Evolutionary conservation across 2,113 vertebrate genomes (phyloP).

Genomic region (Thalassarche chlororhynchos): DNA sequence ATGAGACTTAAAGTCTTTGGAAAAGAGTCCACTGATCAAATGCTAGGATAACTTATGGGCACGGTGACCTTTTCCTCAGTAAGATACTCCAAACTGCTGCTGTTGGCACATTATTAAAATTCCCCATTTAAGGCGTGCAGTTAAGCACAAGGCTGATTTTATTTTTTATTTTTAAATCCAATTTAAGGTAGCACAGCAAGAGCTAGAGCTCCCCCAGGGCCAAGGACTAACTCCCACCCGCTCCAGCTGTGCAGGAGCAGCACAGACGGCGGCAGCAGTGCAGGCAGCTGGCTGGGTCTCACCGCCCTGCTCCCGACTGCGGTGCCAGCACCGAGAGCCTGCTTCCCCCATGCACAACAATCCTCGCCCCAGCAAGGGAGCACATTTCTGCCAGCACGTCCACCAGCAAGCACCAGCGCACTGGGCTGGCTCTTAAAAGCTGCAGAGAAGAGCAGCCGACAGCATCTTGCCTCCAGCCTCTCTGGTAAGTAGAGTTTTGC

Average conservation of each 20-base stretch:
- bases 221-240: neutral
- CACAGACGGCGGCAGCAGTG: neutral
- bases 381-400: neutral
- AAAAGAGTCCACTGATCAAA: conserved; percentile 71
- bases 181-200: conserved; percentile 37
- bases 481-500: neutral
- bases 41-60: conserved; percentile 70
- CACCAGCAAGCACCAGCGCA: neutral
- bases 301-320: fast-evolving
- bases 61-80: conserved; percentile 71
- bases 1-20: conserved; percentile 71
- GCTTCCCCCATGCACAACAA: neutral
- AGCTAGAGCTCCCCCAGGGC: neutral
- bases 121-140: conserved; percentile 8
- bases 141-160: neutral
- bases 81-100: conserved; percentile 65
- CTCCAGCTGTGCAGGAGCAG: neutral
- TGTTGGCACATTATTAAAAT: conserved; percentile 72
- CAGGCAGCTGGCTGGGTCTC: neutral
- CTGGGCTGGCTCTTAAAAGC: neutral
- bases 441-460: neutral
- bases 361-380: neutral
- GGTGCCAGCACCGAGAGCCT: neutral
- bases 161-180: conserved; percentile 1
- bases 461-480: neutral